These are phyloP conservation scores for Synergus laeviventris DNA, from an alignment of 2,888 invertebrate species.

Conservation along the genomic window DNA sequence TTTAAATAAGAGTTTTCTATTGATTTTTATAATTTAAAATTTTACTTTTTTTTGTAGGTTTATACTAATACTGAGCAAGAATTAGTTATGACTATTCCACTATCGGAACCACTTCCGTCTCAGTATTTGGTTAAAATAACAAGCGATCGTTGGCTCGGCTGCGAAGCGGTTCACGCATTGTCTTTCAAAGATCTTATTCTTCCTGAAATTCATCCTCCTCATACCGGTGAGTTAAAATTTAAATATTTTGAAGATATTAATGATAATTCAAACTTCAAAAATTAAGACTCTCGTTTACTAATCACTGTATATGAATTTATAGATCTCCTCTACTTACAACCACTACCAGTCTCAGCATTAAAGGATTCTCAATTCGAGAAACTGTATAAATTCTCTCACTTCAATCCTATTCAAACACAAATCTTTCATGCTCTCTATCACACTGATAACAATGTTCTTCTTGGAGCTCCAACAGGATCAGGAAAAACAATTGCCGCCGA, in stretches of 20 bases:
- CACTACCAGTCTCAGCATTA: conserved; percentile 90
- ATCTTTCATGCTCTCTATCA: conserved; percentile 97
- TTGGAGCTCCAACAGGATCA: conserved; percentile 97
- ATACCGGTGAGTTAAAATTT: conserved; percentile 82
- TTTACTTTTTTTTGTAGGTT: conserved; percentile 58
- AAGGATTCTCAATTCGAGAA: conserved; percentile 86
- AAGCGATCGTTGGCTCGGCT: conserved; percentile 90
- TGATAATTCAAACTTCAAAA: not conserved
- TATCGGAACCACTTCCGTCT: conserved; percentile 91
- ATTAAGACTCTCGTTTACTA: conserved; percentile 14
- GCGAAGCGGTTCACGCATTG: conserved; percentile 80
- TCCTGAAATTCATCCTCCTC: conserved; percentile 93
- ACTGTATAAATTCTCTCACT: conserved; percentile 94
- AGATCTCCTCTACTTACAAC: conserved; percentile 93
- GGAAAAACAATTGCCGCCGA: conserved; percentile 99
- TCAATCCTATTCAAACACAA: conserved; percentile 99
- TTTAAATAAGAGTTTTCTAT: not conserved
- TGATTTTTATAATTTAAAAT: not conserved
- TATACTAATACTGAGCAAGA: conserved; percentile 86
- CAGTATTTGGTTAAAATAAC: conserved; percentile 93
- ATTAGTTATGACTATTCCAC: conserved; percentile 95
- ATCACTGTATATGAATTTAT: conserved; percentile 45
- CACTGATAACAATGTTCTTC: conserved; percentile 93
- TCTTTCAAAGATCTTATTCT: conserved; percentile 92
- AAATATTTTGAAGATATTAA: not conserved